Evolutionary conservation across 2,797 vertebrate genomes (phyloP).

Genomic region (Tympanoctomys barrerae): DNA sequence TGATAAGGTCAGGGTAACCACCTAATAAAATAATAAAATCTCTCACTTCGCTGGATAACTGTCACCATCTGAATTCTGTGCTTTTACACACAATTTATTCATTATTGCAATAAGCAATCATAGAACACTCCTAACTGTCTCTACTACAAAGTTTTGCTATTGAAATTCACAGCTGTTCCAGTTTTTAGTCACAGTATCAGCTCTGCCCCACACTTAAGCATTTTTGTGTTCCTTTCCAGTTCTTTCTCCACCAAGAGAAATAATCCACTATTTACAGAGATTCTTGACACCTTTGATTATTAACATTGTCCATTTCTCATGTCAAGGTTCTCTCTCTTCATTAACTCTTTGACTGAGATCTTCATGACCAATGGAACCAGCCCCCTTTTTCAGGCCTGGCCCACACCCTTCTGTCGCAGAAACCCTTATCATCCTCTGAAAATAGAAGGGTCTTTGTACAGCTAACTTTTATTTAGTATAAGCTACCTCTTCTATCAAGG

Average conservation of each 20-base stretch:
- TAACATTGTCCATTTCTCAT: background rate
- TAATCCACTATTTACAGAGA: background rate
- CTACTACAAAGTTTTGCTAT: background rate
- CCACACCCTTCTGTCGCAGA: background rate
- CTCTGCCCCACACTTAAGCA: background rate
- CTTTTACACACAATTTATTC: background rate
- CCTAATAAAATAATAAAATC: constrained; percentile 29
- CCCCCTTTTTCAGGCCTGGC: background rate
- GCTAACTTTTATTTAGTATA: constrained; percentile 20
- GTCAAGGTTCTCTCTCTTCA: background rate
- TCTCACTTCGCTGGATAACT: background rate
- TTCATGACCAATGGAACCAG: background rate
- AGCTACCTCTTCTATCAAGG: background rate
- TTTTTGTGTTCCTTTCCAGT: background rate
- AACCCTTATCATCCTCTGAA: background rate
- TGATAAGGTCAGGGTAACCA: background rate
- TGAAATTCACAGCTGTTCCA: background rate
- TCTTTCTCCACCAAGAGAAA: background rate
- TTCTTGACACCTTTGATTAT: background rate
- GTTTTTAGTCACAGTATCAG: background rate
- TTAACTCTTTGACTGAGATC: background rate
- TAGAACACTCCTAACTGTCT: background rate
- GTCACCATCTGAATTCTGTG: constrained; percentile 30
- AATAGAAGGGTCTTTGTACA: background rate
- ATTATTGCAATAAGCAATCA: background rate